phyloP scores from a whole-genome alignment of 2,888 invertebrate genomes.

The Lithophane ornitopus region DNA sequence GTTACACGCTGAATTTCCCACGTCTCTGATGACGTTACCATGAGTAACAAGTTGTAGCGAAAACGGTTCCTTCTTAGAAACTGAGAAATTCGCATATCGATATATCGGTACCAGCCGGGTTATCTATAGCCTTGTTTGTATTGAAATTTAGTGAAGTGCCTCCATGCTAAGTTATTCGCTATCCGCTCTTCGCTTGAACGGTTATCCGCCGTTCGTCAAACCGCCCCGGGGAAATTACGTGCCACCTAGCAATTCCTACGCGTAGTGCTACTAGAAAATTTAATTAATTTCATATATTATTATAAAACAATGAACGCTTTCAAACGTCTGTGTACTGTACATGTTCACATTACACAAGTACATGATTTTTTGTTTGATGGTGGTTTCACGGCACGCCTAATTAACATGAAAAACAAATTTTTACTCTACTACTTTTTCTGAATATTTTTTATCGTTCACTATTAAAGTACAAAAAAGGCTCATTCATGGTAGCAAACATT shows the following conservation, averaged over 20 bases:
- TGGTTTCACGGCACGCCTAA: constrained; percentile 39
- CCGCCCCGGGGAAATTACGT: constrained; percentile 84
- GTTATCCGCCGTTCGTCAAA: constrained; percentile 69
- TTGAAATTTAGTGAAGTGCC: constrained; percentile 44
- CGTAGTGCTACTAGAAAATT: constrained; percentile 75
- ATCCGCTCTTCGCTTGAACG: constrained; percentile 65
- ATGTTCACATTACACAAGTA: constrained; percentile 26
- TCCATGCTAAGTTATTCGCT: constrained; percentile 55
- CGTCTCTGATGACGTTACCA: constrained; percentile 63
- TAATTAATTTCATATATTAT: constrained; percentile 80
- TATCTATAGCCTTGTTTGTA: constrained; percentile 38
- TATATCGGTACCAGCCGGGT: constrained; percentile 40
- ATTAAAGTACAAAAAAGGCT: constrained; percentile 45
- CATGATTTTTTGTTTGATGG: constrained; percentile 33
- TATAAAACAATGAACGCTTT: constrained; percentile 74
- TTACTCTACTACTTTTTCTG: constrained; percentile 19
- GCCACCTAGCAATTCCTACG: constrained; percentile 78
- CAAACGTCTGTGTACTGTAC: constrained; percentile 56
- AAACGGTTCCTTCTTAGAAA: constrained; percentile 42
- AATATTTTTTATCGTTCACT: constrained; percentile 25
- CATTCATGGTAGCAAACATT: constrained; percentile 47
- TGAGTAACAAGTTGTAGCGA: constrained; percentile 62
- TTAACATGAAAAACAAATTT: constrained; percentile 31
- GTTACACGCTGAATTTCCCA: constrained; percentile 70
- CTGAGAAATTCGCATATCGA: constrained; percentile 40